Evolutionary conservation across 2,888 invertebrate species (phyloP).

Genomic region (Glaucopsyche alexis): DNA sequence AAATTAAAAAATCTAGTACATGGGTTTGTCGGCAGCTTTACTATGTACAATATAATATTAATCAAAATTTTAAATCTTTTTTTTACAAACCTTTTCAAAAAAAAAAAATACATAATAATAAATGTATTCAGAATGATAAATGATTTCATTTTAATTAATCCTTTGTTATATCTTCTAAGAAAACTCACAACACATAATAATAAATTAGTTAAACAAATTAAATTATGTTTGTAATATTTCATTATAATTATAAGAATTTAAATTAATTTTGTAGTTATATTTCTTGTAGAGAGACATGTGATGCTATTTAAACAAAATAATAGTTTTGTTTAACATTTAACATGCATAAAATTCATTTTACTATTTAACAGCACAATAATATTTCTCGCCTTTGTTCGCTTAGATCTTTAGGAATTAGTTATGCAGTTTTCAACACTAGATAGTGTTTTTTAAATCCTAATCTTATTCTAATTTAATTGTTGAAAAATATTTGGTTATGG

Average conservation of each 20-base stretch:
- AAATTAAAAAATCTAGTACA: no score
- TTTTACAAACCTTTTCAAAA: neutral
- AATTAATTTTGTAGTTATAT: neutral
- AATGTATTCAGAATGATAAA: neutral
- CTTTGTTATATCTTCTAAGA: neutral
- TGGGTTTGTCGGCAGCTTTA: no score
- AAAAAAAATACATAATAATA: neutral
- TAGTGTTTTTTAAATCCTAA: no score
- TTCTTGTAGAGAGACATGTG: neutral
- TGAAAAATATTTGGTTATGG: no score
- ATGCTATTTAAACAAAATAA: neutral
- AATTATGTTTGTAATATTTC: slow-evolving; percentile 5
- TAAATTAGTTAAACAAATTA: neutral
- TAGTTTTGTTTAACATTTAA: neutral
- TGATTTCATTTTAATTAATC: slow-evolving; percentile 20
- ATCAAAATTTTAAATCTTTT: neutral
- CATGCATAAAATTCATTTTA: neutral
- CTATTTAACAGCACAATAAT: neutral
- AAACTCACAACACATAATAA: slow-evolving; percentile 6
- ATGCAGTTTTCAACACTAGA: no score
- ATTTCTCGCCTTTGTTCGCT: no score
- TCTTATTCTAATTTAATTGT: no score
- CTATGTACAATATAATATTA: no score
- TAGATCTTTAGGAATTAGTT: no score
- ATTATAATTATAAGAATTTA: slow-evolving; percentile 9